Evolutionary conservation across 2,888 invertebrate genomes (phyloP), one percentile per base, ranked within the genome.

Genomic region (Eupithecia subfuscata): DNA sequence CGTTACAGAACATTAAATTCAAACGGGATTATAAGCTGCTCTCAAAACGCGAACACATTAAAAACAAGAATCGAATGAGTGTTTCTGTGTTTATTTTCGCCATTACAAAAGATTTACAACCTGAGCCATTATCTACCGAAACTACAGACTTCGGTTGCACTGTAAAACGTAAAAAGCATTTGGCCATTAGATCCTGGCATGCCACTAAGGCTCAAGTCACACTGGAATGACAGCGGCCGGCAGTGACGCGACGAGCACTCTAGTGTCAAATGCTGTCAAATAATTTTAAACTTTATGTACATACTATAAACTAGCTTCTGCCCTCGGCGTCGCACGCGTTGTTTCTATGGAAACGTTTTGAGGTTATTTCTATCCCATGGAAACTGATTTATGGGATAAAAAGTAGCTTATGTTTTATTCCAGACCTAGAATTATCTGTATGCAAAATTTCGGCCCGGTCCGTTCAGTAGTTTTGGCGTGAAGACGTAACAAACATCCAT

Each of bases 61-160:
- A 79, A 84, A 84, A 85, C 81, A 82, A 81, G 82, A 84, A 83
- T 84, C 82, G 82, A 81, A 83, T 83, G 83, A 82, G 83, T 78
- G 78, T 82, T 73, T 79, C 84, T 83, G 83, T 88, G 89, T 90
- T 90, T 90, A 89, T 90, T 90, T 89, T 86, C 85, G 84, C 90
- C 88, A 90, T 90, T 90, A 87, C 84, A 76, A 79, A 82, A 86
- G 89, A 90, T 90, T 90, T 90, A 90, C 87, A 84, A 85, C 87
- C 85, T 82, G 85, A 75, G 81, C 89, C 87, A 90, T 90, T 90
- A 90, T 90, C 90, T 90, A 85, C 80, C 84, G 82, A 86, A 86
- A 85, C 86, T 84, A 86, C 87, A 80, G 85, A 85, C 84, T 88
- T 86, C 81, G 86, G 88, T 84, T 83, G 86, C 81, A 82, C 81